Conservation (phyloP, 2,113 vertebrate species). For the Passer domesticus region DNA sequence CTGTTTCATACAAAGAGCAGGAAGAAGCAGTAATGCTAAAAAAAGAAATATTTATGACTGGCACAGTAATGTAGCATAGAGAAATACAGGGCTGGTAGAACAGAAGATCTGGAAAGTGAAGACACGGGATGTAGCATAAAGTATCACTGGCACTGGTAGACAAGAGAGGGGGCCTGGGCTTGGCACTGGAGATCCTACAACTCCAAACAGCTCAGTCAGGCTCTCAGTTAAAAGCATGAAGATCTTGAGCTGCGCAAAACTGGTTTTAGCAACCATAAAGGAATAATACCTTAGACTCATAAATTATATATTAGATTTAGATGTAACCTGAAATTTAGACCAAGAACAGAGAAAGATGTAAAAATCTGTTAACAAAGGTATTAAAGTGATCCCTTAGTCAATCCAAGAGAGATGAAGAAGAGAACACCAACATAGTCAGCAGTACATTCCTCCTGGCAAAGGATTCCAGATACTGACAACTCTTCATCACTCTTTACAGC, state of each 20-base stretch:
- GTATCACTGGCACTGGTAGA: neutral
- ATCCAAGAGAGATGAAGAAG: neutral
- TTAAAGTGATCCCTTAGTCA: neutral
- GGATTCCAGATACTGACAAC: neutral
- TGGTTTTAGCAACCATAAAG: neutral
- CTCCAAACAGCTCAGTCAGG: neutral
- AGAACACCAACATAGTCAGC: neutral
- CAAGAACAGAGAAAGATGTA: neutral
- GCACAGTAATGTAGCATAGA: fast-evolving
- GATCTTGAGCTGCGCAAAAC: neutral
- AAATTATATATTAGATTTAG: neutral
- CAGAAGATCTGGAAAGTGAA: neutral
- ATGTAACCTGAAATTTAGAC: neutral
- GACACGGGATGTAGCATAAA: neutral
- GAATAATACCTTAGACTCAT: neutral
- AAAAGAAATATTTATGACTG: neutral
- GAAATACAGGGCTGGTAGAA: neutral
- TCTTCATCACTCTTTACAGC: neutral
- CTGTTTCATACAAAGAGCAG: neutral
- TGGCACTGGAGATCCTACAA: neutral
- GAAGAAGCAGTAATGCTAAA: neutral
- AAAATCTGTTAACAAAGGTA: neutral
- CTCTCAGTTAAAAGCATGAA: neutral
- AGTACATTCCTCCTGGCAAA: neutral
- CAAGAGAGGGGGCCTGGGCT: neutral